These are phyloP conservation scores for Drosophila funebris DNA, from an alignment of 1,140 invertebrate genomes.

Conservation along the genomic window DNA sequence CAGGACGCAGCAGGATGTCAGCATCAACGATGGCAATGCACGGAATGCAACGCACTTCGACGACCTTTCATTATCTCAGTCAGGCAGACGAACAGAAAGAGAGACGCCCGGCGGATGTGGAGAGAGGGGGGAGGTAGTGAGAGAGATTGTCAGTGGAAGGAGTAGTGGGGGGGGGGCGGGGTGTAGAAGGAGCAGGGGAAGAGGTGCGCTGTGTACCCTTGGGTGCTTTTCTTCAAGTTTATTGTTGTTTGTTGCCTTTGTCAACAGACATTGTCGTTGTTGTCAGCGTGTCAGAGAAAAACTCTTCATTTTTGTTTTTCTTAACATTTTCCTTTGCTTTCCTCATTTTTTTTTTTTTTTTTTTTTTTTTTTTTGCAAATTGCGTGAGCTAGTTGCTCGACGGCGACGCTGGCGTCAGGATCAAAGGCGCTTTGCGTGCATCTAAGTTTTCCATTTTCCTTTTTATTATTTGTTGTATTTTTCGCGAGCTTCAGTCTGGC, in stretches of 20 bases:
- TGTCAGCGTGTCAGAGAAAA: slow-evolving; percentile 43
- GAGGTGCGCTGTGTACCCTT: not conserved
- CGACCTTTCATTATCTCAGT: slow-evolving; percentile 76
- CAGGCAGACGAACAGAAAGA: not conserved
- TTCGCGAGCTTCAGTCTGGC: slow-evolving; percentile 12
- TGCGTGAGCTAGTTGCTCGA: slow-evolving; percentile 68
- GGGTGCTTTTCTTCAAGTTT: slow-evolving; percentile 35
- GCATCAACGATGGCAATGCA: slow-evolving; percentile 43
- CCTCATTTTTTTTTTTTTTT: slow-evolving; percentile 14
- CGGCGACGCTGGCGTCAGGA: slow-evolving; percentile 55
- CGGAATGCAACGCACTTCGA: slow-evolving; percentile 72
- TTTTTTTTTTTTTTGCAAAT: slow-evolving; percentile 57
- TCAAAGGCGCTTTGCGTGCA: slow-evolving; percentile 70
- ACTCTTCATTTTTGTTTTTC: slow-evolving; percentile 39
- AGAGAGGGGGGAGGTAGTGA: not conserved
- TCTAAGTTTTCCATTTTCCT: slow-evolving; percentile 42
- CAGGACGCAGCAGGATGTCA: slow-evolving; percentile 44
- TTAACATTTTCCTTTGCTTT: slow-evolving; percentile 7
- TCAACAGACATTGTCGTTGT: slow-evolving; percentile 54
- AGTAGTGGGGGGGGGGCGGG: not conserved
- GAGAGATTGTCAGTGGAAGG: no score
- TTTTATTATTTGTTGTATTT: not conserved
- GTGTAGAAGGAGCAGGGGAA: not conserved
- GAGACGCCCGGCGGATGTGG: no score
- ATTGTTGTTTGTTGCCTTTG: slow-evolving; percentile 64